phyloP scores from a whole-genome alignment of 2,888 invertebrate genomes.

The Dolichomitus sp. region DNA sequence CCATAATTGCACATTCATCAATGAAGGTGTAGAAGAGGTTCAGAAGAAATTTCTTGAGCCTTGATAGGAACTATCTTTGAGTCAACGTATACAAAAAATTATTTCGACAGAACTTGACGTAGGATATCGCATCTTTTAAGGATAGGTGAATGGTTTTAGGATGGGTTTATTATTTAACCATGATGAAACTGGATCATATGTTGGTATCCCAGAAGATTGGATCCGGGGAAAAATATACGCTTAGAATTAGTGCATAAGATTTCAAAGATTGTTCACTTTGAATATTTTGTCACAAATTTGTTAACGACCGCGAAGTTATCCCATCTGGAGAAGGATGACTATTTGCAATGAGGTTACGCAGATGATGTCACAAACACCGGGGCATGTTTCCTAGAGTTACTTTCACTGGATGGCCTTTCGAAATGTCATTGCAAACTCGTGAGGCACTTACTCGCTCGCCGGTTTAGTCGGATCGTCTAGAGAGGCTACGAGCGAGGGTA shows the following conservation, averaged over 20 bases:
- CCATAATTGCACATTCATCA: neutral
- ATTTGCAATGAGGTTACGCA: conserved; percentile 65
- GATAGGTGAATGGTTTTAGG: neutral
- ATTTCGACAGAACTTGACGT: neutral
- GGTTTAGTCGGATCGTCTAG: conserved; percentile 11
- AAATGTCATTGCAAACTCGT: conserved; percentile 79
- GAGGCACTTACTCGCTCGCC: conserved; percentile 48
- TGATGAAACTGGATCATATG: neutral
- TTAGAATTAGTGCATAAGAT: neutral
- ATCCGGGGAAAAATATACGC: neutral
- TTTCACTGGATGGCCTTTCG: conserved; percentile 83
- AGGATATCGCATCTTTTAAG: neutral
- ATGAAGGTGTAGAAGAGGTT: neutral
- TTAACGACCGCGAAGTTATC: conserved; percentile 39
- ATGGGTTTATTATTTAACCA: neutral
- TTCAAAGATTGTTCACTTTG: neutral
- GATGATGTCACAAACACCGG: conserved; percentile 69
- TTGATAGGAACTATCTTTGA: neutral
- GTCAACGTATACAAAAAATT: neutral
- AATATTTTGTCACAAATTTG: conserved; percentile 1
- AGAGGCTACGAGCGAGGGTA: conserved; percentile 6
- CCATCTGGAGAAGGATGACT: conserved; percentile 46
- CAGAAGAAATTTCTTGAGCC: neutral
- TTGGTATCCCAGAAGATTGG: neutral
- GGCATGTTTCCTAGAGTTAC: conserved; percentile 70